Evolutionary conservation across 92 coral and sea anemone species (phyloP), one percentile per base, ranked within the genome.

Genomic region (Galaxea fascicularis): DNA sequence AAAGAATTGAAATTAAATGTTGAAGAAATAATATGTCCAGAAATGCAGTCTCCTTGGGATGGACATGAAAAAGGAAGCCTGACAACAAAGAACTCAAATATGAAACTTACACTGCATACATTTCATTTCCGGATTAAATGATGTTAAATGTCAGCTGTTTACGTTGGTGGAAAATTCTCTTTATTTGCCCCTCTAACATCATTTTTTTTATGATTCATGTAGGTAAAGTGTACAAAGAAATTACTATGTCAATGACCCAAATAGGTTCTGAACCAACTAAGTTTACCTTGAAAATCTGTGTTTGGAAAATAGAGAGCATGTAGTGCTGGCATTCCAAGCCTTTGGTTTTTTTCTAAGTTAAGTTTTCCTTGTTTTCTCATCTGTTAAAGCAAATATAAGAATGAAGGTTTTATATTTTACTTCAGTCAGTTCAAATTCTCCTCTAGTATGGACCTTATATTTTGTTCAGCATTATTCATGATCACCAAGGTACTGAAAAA

Each of bases 121-220:
- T n/a, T n/a, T n/a, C 62, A 56, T 56, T 56, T 56, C 62, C 20
- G 62, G 62, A 56, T 56, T 56, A 14, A 56, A 21, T 56, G 62
- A 56, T 56, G 62, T 56, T 56, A 56, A 56, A 56, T 56, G 62
- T 56, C 20, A 21, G 62, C 62, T 56, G 62, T 56, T 56, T 56
- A 56, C 62, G 62, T 56, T 18, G 62, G 62, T 56, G 62, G 62
- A 56, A 56, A 56, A 56, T 56, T 56, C 20, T 18, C 62, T 56
- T 56, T 56, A 56, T 56, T 56, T 56, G 62, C 62, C 62, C 62
- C 62, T 56, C 62, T 56, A 56, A 56, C 62, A 56, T 56, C 62
- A 56, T 56, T 56, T 56, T 56, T 56, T 56, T 49, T 49, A 49
- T 49, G 54, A n/a, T n/a, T n/a, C n/a, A n/a, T n/a, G n/a, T n/a